Base-by-base conservation (phyloP, 1,140 invertebrate species). In the Bombus turneri region DNA sequence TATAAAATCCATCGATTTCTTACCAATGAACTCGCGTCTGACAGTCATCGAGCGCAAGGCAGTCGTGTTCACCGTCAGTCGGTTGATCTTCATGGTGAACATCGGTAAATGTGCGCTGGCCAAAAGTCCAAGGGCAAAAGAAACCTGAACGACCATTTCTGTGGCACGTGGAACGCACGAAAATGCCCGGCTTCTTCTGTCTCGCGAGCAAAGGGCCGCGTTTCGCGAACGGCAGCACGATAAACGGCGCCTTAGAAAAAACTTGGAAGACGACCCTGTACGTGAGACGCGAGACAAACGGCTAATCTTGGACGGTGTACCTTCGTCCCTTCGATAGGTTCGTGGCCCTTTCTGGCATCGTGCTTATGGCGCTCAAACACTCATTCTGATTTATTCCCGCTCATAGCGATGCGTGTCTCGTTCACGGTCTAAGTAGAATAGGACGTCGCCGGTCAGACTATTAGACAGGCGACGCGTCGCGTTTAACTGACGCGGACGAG, bases 231-330 rank as follows among this genome's bases (percentile, higher is more conserved):
- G 64, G 73, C 80, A 71, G 64, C 69, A 86, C 83, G 85, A 74
- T 83, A 86, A 86, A 83, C 83, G 84, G 75, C 74, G 81, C 74
- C 62, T 68, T 10, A 57, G 77, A 64, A 84, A 91, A 90, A 90
- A 85, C 68, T 81, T 90, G 47, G 47, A 75, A 43, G 85, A 71
- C 53, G 71, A 66, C 75, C 62, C 57, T 66, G 74, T 75, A 93
- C 91, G 90, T 93, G 92, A 94, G 90, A 90, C 66, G 91, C 86
- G 78, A 92, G 76, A 86, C 80, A 92, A 93, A 92, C 75, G 90
- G 73, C 86, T 68, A 79, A 72, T 83, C 57, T 74, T 77, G 59
- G 68, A 83, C 12, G 74, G 43, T 43, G 3, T 47, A 10, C 34
- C n/a, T 9, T 28, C 47, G 77, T 47, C 37, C 76, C 25, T 69